Evolutionary conservation across 2,113 vertebrate species (phyloP).

Genomic region (Sus scrofa): T2T-Sscrofa CM000814.6:33385001-33385500

Average conservation of each 20-base stretch:
- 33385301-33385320: background rate
- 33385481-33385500: background rate
- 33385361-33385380: background rate
- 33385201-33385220: background rate
- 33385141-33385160: background rate
- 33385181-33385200: background rate
- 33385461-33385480: background rate
- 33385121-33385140: background rate
- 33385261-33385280: background rate
- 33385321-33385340: background rate
- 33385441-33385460: background rate
- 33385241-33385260: too few species aligned
- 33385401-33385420: background rate
- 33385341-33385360: background rate
- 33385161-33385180: background rate
- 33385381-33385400: background rate
- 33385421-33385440: background rate
- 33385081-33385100: background rate
- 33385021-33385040: too few species aligned
- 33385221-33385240: background rate
- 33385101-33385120: too few species aligned
- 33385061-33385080: too few species aligned
- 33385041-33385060: too few species aligned
- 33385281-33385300: background rate
- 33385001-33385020: background rate